Conservation (phyloP, 2,888 invertebrate genomes). For the Sminthurinus aureus region DNA sequence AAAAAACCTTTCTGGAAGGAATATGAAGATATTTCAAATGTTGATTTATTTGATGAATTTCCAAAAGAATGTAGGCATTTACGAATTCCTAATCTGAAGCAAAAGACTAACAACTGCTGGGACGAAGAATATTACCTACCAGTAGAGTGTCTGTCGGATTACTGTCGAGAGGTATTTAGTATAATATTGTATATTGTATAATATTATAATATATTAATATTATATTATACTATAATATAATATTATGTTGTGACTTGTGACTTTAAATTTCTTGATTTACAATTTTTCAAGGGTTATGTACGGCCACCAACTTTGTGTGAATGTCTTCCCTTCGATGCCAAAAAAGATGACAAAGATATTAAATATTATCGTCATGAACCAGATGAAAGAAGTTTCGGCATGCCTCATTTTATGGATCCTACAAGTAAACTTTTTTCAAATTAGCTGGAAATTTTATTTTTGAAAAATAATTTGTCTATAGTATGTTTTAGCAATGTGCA, state of each 20-base stretch:
- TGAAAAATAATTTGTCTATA: no score
- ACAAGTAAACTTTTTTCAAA: no score
- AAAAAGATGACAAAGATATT: slow-evolving; percentile 49
- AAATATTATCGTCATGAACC: slow-evolving; percentile 51
- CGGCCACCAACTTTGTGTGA: slow-evolving; percentile 54
- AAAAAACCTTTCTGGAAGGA: slow-evolving; percentile 54
- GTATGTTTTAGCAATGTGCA: no score
- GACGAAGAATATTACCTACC: slow-evolving; percentile 55
- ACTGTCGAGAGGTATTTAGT: no score
- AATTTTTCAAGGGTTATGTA: slow-evolving; percentile 50
- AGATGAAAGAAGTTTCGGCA: slow-evolving; percentile 48
- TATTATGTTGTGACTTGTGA: no score
- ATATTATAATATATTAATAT: no score
- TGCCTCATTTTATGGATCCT: slow-evolving; percentile 56
- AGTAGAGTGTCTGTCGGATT: slow-evolving; percentile 52
- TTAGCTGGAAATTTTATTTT: no score
- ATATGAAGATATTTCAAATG: slow-evolving; percentile 54
- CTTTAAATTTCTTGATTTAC: no score
- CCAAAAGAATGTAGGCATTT: slow-evolving; percentile 53
- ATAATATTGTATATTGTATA: no score
- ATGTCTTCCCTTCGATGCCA: slow-evolving; percentile 54
- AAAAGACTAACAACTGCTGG: slow-evolving; percentile 52
- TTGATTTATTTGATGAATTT: slow-evolving; percentile 53
- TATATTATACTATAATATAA: no score
- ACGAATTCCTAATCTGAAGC: slow-evolving; percentile 54